Percentiles rank a stretch among this genome's conserved stretches.
phyloP scores from a whole-genome alignment of 2,113 vertebrate genomes.

The Heteronetta atricapilla region DNA sequence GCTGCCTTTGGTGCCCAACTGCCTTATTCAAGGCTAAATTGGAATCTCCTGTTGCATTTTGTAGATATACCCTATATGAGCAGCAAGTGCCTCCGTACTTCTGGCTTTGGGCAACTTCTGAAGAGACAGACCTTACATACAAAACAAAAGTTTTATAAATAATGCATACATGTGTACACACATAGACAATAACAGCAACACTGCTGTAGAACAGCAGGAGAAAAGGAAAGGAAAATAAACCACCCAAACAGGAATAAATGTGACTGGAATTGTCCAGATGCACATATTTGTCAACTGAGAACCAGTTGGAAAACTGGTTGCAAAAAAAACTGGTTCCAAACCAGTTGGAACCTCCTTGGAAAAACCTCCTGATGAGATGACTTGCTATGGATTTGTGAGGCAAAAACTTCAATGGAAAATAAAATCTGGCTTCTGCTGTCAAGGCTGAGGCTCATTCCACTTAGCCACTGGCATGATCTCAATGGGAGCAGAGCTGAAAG shows the following conservation, averaged over 20 bases:
- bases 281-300: background rate
- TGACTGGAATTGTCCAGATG: background rate
- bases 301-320: too few relatives aligned
- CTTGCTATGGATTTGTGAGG: slow-evolving; percentile 32
- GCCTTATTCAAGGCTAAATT: background rate
- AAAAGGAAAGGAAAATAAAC: background rate
- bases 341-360: too few relatives aligned
- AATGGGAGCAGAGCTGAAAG: background rate
- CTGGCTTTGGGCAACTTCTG: background rate
- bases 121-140: background rate
- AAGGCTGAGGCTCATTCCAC: background rate
- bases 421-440: background rate
- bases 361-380: background rate
- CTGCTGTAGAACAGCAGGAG: background rate
- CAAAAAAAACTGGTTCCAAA: too few relatives aligned
- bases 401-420: slow-evolving; percentile 12
- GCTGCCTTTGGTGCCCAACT: background rate
- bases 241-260: background rate
- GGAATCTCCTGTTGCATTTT: background rate
- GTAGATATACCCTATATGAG: background rate
- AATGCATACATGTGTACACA: fast-evolving
- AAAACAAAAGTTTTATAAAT: background rate
- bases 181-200: background rate
- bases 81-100: background rate
- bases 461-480: background rate